phyloP scores from a whole-genome alignment of 2,113 vertebrate genomes.

The Cariama cristata region DNA sequence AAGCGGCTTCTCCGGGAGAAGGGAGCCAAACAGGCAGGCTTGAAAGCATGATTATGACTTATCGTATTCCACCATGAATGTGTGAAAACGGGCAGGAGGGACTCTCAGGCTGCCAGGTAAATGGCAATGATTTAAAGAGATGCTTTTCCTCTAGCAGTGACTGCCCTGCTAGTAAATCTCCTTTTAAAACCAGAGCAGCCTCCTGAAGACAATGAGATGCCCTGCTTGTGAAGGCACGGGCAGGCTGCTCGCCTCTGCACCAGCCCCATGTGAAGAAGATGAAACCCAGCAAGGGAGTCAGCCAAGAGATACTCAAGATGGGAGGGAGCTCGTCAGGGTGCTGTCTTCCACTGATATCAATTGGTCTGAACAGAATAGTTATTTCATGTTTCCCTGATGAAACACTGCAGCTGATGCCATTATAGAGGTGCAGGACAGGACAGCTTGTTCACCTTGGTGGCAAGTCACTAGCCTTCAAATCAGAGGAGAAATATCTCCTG shows the following conservation, averaged over 20 bases:
- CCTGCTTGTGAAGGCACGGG: rapidly evolving
- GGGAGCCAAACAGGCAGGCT: neutral
- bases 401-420: neutral
- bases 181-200: neutral
- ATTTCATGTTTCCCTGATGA: neutral
- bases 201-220: neutral
- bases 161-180: neutral
- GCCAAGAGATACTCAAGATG: neutral
- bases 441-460: neutral
- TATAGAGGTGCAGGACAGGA: neutral
- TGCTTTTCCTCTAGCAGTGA: neutral
- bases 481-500: neutral
- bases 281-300: neutral
- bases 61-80: neutral
- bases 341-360: neutral
- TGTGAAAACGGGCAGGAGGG: neutral
- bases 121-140: neutral
- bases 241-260: neutral
- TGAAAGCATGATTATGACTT: constrained; percentile 15
- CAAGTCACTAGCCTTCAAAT: neutral
- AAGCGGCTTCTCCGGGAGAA: neutral
- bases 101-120: neutral
- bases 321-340: neutral
- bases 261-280: rapidly evolving
- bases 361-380: neutral